Percentiles rank a stretch among this genome's conserved stretches.
These are phyloP conservation scores for Gyrodactylus salaris DNA, from an alignment of 1,140 invertebrate species.

Conservation along the genomic window DNA sequence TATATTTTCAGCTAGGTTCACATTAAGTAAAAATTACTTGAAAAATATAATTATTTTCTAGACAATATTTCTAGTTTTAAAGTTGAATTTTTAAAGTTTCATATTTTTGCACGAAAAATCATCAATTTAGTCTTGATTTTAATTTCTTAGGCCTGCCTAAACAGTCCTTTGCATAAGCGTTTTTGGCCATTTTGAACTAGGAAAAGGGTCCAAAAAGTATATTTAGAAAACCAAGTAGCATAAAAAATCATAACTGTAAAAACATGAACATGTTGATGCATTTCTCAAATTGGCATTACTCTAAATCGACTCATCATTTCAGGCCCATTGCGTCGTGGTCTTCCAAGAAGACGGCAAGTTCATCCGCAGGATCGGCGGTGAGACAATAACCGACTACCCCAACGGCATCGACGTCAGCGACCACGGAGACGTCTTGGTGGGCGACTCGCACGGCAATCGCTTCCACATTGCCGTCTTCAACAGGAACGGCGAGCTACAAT, in stretches of 20 bases:
- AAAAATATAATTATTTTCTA: too few species aligned
- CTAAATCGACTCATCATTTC: constrained; percentile 2
- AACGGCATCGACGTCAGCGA: constrained; percentile 88
- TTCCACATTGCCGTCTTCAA: constrained; percentile 70
- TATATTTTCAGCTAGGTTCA: too few species aligned
- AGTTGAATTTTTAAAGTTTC: too few species aligned
- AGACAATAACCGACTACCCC: constrained; percentile 72
- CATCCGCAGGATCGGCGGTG: constrained; percentile 57
- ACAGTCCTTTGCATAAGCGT: too few species aligned
- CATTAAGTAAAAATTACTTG: too few species aligned
- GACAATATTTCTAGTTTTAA: too few species aligned
- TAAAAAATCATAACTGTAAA: not conserved
- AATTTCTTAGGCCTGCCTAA: too few species aligned
- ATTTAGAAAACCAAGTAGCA: not conserved
- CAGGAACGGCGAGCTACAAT: constrained; percentile 44
- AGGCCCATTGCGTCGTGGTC: constrained; percentile 67
- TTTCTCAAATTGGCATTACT: constrained; percentile 1
- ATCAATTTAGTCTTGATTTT: too few species aligned
- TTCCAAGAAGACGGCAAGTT: constrained; percentile 62
- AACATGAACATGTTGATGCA: not conserved
- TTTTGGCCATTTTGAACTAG: too few species aligned
- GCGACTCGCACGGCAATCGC: constrained; percentile 78
- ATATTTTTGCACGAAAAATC: too few species aligned
- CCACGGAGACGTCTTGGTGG: constrained; percentile 67
- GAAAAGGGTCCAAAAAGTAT: not conserved